phyloP scores from a whole-genome alignment of 1,140 invertebrate species.

The Colletes latitarsis region DNA sequence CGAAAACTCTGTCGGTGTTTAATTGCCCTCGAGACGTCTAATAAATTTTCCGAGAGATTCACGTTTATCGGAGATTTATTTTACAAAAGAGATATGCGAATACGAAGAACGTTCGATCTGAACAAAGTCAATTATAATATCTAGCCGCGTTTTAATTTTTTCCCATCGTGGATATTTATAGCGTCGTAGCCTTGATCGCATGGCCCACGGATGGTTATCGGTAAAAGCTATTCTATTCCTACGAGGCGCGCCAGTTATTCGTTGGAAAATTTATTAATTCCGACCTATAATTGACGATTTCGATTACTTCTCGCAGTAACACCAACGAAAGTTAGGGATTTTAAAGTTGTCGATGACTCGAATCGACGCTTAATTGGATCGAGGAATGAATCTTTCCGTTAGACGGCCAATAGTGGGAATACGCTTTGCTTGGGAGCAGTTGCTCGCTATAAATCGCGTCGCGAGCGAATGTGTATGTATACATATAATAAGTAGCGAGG shows the following conservation, averaged over 20 bases:
- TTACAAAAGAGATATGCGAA: constrained; percentile 21
- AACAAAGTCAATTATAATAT: constrained; percentile 41
- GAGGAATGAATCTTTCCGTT: not conserved
- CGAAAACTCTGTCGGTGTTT: constrained; percentile 46
- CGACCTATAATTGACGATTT: no score
- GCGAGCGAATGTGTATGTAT: constrained; percentile 46
- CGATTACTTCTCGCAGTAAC: no score
- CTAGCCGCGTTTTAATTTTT: not conserved
- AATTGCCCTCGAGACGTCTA: constrained; percentile 53
- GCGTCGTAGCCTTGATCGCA: not conserved
- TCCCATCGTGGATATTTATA: not conserved
- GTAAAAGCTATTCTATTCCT: not conserved
- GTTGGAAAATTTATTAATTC: not conserved
- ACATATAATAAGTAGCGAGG: constrained; percentile 51
- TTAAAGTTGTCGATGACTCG: no score
- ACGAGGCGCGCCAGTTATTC: not conserved
- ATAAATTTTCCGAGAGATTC: constrained; percentile 46
- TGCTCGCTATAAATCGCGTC: constrained; percentile 44
- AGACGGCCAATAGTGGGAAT: no score
- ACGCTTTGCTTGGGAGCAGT: not conserved
- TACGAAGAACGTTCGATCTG: not conserved
- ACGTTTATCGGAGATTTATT: constrained; percentile 55
- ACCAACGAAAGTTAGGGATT: no score
- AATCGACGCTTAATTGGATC: no score
- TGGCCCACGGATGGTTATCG: not conserved